Conservation (phyloP, 2,888 invertebrate species). For the Anoplius nigerrimus region DNA sequence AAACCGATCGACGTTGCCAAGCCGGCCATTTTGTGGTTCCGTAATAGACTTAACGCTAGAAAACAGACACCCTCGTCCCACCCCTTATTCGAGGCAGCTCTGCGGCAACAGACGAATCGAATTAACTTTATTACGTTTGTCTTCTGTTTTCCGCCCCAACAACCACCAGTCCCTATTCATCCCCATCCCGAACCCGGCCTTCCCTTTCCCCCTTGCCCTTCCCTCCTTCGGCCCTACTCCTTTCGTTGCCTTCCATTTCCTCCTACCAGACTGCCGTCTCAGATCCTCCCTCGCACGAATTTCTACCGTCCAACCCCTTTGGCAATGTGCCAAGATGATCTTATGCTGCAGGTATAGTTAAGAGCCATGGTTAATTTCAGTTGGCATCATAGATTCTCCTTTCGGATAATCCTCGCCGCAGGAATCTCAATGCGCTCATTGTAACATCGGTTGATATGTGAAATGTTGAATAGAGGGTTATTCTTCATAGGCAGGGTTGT, state of each 20-base stretch:
- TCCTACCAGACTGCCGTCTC: neutral
- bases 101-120: slow-evolving; percentile 63
- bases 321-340: neutral
- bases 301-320: neutral
- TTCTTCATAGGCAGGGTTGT: too few relatives aligned
- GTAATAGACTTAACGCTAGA: slow-evolving; percentile 68
- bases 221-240: slow-evolving; percentile 36
- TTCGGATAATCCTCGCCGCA: too few relatives aligned
- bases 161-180: slow-evolving; percentile 59
- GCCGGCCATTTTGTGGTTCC: slow-evolving; percentile 61
- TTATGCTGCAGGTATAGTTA: too few relatives aligned
- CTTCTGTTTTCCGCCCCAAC: slow-evolving; percentile 69
- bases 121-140: slow-evolving; percentile 74
- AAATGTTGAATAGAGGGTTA: too few relatives aligned
- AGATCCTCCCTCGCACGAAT: neutral
- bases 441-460: too few relatives aligned
- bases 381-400: too few relatives aligned
- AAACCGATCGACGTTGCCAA: slow-evolving; percentile 46
- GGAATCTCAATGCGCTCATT: too few relatives aligned
- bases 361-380: too few relatives aligned
- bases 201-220: slow-evolving; percentile 14
- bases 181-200: too few relatives aligned
- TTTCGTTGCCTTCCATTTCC: slow-evolving; percentile 7
- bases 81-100: slow-evolving; percentile 36
- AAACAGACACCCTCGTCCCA: slow-evolving; percentile 64